These are phyloP conservation scores for Orthonevra nobilis DNA, from an alignment of 2,888 invertebrate genomes.

Conservation along the genomic window DNA sequence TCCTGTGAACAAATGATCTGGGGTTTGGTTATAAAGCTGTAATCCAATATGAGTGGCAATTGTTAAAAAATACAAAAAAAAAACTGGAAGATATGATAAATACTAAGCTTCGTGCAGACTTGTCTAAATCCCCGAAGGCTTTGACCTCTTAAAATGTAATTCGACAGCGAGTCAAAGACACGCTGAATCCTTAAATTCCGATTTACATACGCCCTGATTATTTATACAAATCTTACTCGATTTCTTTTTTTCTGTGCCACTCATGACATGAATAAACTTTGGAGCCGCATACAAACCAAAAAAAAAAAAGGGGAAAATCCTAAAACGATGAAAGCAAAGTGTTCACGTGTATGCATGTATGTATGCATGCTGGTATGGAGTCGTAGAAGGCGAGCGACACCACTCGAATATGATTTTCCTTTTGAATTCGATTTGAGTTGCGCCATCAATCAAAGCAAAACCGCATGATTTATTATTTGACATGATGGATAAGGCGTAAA, in stretches of 20 bases:
- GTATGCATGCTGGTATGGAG: conserved; percentile 4
- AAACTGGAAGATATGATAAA: no score
- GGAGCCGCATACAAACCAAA: conserved; percentile 9
- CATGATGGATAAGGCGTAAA: conserved; percentile 71
- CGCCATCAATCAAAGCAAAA: conserved; percentile 70
- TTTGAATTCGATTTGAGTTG: conserved; percentile 69
- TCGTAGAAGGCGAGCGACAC: conserved; percentile 11
- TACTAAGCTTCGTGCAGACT: no score
- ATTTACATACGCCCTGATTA: conserved; percentile 59
- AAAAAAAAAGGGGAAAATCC: neutral
- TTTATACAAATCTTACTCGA: conserved; percentile 51
- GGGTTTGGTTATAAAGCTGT: conserved; percentile 41
- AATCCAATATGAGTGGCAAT: conserved; percentile 33
- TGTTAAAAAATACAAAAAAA: no score
- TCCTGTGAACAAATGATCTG: conserved; percentile 11
- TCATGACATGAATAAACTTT: conserved; percentile 64
- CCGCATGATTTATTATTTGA: conserved; percentile 71
- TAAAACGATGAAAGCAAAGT: conserved; percentile 18
- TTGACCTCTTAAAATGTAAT: conserved; percentile 25
- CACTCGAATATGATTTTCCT: conserved; percentile 61
- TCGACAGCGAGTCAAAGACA: conserved; percentile 46
- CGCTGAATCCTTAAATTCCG: conserved; percentile 43
- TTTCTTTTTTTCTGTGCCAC: conserved; percentile 46
- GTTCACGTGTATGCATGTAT: no score
- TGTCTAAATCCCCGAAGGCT: no score